Evolutionary conservation across 1,140 invertebrate species (phyloP).

Genomic region (Caenorhabditis briggsae): DNA sequence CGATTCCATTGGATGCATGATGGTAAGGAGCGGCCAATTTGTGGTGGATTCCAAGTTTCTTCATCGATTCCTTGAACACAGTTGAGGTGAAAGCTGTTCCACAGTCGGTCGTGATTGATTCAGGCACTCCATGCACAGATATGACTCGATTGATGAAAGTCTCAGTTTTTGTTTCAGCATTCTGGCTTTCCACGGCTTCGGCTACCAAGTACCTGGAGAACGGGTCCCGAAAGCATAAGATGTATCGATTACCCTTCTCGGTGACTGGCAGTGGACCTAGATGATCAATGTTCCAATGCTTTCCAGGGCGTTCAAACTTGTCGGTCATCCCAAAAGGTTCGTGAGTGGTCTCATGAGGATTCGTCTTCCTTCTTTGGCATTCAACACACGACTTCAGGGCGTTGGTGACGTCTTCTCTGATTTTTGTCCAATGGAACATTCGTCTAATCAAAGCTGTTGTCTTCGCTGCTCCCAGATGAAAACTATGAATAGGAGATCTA

Average conservation of each 20-base stretch:
- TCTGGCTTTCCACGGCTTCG: background rate
- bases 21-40: constrained; percentile 14
- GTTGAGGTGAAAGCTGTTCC: constrained; percentile 6
- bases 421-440: constrained; percentile 32
- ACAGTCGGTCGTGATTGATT: background rate
- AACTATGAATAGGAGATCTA: background rate
- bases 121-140: background rate
- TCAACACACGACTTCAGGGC: background rate
- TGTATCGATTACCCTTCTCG: constrained; percentile 50
- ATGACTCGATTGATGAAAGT: constrained; percentile 16
- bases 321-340: constrained; percentile 18
- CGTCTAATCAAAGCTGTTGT: background rate
- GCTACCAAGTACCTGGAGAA: constrained; percentile 34
- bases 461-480: constrained; percentile 41
- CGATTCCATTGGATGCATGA: constrained; percentile 17
- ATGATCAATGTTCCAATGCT: constrained; percentile 35
- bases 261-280: constrained; percentile 45
- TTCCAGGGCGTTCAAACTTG: background rate
- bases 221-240: background rate
- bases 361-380: constrained; percentile 45
- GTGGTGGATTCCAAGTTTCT: constrained; percentile 5
- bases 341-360: constrained; percentile 1
- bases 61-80: background rate
- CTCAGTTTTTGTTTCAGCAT: background rate
- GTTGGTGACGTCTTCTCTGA: constrained; percentile 7